These are phyloP conservation scores for Cotesia glomerata DNA, from an alignment of 1,140 invertebrate genomes.

Conservation along the genomic window DNA sequence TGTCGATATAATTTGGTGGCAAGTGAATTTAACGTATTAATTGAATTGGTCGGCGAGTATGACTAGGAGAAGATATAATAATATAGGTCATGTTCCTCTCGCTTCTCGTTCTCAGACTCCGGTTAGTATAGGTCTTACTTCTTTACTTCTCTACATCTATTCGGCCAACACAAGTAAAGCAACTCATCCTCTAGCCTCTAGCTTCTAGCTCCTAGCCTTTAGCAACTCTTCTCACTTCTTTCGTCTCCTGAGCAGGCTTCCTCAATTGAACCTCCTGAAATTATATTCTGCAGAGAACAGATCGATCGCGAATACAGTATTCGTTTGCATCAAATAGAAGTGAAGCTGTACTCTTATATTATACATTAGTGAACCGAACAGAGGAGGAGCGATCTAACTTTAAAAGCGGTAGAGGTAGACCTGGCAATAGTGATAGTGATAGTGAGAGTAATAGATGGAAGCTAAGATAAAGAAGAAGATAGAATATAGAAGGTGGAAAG, in stretches of 20 bases:
- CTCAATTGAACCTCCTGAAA: slow-evolving; percentile 8
- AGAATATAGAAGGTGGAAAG: neutral
- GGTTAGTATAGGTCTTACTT: too few species aligned
- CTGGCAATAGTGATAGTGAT: neutral
- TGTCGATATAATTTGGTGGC: neutral
- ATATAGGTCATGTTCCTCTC: slow-evolving; percentile 15
- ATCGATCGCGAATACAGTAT: neutral
- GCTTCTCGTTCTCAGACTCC: neutral
- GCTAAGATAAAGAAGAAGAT: neutral
- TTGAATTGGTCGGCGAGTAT: slow-evolving; percentile 5
- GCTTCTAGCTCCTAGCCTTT: neutral
- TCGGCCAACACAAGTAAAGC: neutral
- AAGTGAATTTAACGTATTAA: slow-evolving; percentile 4
- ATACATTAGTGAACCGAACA: too few species aligned
- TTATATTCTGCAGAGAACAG: slow-evolving; percentile 3
- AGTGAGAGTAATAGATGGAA: neutral
- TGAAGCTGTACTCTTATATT: too few species aligned
- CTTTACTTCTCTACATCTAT: neutral
- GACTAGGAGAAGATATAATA: neutral
- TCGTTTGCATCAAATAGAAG: neutral
- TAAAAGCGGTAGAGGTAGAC: neutral
- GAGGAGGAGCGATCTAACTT: too few species aligned
- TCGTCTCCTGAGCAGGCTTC: neutral
- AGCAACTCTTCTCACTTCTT: neutral
- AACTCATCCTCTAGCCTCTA: neutral